phyloP scores from a whole-genome alignment of 1,140 invertebrate species.

The Drosophila equinoxialis region DNA sequence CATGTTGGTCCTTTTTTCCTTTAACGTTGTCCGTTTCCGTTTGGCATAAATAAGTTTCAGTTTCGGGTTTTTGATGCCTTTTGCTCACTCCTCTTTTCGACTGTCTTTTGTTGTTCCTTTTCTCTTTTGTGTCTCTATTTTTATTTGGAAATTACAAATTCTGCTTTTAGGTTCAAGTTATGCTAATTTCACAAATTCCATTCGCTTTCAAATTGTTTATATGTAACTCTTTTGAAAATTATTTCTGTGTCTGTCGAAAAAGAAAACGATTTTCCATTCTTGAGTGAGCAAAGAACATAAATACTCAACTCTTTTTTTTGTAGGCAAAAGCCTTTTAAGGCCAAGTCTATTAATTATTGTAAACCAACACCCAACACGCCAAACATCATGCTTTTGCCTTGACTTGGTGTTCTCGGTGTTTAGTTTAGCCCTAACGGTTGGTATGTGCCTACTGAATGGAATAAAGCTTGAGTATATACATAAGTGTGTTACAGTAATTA shows the following conservation, averaged over 20 bases:
- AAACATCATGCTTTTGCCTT: background rate
- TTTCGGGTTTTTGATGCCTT: constrained; percentile 26
- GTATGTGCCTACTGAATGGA: background rate
- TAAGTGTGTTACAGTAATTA: background rate
- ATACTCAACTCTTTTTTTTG: constrained; percentile 13
- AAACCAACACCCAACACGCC: background rate
- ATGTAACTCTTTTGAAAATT: constrained; percentile 32
- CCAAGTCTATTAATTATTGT: background rate
- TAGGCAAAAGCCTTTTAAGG: background rate
- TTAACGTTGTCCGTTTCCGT: constrained; percentile 24
- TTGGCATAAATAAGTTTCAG: constrained; percentile 31
- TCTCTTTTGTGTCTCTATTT: background rate
- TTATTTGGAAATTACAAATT: constrained; percentile 29
- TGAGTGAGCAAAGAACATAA: constrained; percentile 5
- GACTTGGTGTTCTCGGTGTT: background rate
- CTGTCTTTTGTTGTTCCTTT: constrained; percentile 16
- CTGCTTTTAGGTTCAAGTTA: constrained; percentile 38
- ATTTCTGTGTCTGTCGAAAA: background rate
- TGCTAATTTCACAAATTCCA: constrained; percentile 65
- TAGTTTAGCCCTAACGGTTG: background rate
- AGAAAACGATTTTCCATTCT: background rate
- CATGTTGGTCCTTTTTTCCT: background rate
- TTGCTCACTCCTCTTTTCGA: constrained; percentile 35
- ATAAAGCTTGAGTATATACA: too few relatives aligned
- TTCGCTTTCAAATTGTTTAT: constrained; percentile 26